Evolutionary conservation across 2,888 invertebrate genomes (phyloP).

Genomic region (Tholera decimalis): DNA sequence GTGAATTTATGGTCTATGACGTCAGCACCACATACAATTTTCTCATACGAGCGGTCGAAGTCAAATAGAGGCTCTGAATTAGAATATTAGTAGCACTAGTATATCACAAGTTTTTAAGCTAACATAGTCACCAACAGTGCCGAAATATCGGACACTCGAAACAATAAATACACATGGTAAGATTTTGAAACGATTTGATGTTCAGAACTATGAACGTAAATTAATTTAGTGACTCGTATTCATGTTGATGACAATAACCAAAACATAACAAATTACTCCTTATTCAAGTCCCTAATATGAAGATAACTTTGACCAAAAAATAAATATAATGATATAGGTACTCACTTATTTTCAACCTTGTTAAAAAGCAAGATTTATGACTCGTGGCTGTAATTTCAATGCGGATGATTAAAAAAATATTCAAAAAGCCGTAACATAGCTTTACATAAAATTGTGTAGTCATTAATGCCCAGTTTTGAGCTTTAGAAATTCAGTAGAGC

Average conservation of each 20-base stretch:
- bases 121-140: too few relatives aligned
- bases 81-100: constrained; percentile 4
- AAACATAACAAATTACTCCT: too few relatives aligned
- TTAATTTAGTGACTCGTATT: too few relatives aligned
- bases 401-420: neutral
- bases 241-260: too few relatives aligned
- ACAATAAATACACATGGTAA: too few relatives aligned
- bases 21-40: constrained; percentile 16
- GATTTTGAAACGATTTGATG: neutral
- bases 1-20: neutral
- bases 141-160: too few relatives aligned
- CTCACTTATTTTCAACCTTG: constrained; percentile 11
- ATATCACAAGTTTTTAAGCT: neutral
- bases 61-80: neutral
- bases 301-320: too few relatives aligned
- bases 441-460: constrained; percentile 21
- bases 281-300: too few relatives aligned
- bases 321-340: too few relatives aligned
- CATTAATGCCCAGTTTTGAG: constrained; percentile 20
- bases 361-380: constrained; percentile 19
- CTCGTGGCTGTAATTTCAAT: neutral
- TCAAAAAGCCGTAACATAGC: neutral
- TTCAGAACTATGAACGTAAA: neutral
- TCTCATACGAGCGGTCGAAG: constrained; percentile 12
- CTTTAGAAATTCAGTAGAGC: constrained; percentile 15